A percentile compares a stretch with the other conserved stretches of the same genome.
These are phyloP conservation scores for Drosophila flavopinicola DNA, from an alignment of 2,888 invertebrate species.

Conservation along the genomic window DNA sequence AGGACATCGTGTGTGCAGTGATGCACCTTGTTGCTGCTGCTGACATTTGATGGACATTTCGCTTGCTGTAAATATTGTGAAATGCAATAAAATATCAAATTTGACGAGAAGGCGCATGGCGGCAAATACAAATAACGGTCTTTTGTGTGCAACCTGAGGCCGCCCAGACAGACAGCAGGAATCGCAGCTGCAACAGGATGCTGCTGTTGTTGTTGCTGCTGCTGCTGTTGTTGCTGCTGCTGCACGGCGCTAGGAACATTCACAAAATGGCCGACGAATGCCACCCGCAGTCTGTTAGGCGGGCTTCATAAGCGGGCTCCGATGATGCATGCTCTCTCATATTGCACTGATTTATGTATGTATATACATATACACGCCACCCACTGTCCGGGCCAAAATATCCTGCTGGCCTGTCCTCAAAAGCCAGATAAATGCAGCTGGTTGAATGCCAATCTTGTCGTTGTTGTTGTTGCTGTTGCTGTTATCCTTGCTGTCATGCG, in stretches of 20 bases:
- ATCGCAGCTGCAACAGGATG: slow-evolving; percentile 9
- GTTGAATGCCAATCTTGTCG: not conserved
- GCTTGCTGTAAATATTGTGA: slow-evolving; percentile 45
- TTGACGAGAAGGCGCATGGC: slow-evolving; percentile 27
- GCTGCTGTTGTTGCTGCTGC: too few relatives aligned
- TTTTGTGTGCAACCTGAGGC: slow-evolving; percentile 34
- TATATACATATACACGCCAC: slow-evolving; percentile 17
- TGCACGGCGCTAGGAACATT: slow-evolving; percentile 31
- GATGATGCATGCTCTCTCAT: slow-evolving; percentile 67
- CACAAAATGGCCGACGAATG: slow-evolving; percentile 43
- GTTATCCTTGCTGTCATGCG: slow-evolving; percentile 6
- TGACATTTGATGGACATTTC: slow-evolving; percentile 14
- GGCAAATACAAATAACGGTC: slow-evolving; percentile 28
- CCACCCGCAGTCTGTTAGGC: slow-evolving; percentile 48
- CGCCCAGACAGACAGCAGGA: slow-evolving; percentile 18
- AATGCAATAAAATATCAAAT: slow-evolving; percentile 27
- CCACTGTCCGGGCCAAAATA: slow-evolving; percentile 12
- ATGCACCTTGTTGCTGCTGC: slow-evolving; percentile 4
- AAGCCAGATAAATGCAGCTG: slow-evolving; percentile 38
- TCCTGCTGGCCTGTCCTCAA: slow-evolving; percentile 12
- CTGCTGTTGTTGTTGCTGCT: too few relatives aligned
- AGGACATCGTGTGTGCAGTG: not conserved
- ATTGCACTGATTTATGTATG: slow-evolving; percentile 66
- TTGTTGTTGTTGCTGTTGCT: slow-evolving; percentile 12
- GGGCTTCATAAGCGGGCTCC: slow-evolving; percentile 48